Conservation (phyloP, 2,888 invertebrate genomes). For the Stenolophus ochropezus region DNA sequence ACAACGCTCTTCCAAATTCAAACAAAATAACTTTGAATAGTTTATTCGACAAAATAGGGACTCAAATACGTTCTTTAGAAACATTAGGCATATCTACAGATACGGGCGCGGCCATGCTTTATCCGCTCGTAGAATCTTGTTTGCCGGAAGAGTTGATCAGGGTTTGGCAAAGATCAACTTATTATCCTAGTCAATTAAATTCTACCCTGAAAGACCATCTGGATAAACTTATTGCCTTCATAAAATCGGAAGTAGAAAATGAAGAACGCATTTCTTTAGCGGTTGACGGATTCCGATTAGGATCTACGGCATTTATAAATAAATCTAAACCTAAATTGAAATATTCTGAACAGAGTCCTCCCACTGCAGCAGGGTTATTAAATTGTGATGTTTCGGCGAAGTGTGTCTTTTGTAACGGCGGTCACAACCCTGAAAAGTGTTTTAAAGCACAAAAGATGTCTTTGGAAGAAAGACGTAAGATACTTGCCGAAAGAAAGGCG, state of each 20-base stretch:
- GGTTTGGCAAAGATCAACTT: slow-evolving; percentile 63
- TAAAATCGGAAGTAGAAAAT: neutral
- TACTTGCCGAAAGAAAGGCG: slow-evolving; percentile 55
- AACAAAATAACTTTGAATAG: neutral
- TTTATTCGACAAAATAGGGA: slow-evolving; percentile 63
- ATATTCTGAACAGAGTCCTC: neutral
- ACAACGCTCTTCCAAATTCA: slow-evolving; percentile 59
- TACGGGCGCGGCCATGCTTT: slow-evolving; percentile 41
- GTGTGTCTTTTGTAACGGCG: neutral
- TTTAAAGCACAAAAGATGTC: too few species aligned
- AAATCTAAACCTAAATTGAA: neutral
- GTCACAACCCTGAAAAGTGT: slow-evolving; percentile 7
- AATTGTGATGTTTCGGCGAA: neutral
- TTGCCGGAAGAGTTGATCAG: slow-evolving; percentile 65
- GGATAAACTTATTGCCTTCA: neutral
- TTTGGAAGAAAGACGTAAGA: slow-evolving; percentile 3
- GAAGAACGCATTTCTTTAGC: slow-evolving; percentile 1
- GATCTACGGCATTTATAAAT: neutral
- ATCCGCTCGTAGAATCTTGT: slow-evolving; percentile 65
- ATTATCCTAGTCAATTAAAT: neutral
- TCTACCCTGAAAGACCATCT: neutral
- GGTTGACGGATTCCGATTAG: neutral
- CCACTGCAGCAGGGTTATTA: neutral
- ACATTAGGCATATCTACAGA: slow-evolving; percentile 24
- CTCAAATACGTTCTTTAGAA: slow-evolving; percentile 45